Percentiles rank a stretch among this genome's conserved stretches.
Conservation (phyloP, 2,888 invertebrate genomes). For the Pedicia rivosa region DNA sequence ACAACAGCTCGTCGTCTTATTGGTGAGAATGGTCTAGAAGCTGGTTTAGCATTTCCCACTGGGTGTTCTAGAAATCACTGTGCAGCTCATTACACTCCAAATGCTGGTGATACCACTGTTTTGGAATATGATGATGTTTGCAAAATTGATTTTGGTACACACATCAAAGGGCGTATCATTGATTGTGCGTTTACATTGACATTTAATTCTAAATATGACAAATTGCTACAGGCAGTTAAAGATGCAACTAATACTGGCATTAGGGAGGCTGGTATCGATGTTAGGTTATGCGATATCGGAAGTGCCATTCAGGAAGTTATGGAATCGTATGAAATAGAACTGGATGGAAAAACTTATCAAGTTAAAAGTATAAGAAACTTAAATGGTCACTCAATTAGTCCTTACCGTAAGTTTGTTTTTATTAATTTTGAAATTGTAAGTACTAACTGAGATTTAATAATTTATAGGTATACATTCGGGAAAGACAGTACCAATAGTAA, state of each 20-base stretch:
- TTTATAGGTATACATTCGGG: constrained; percentile 73
- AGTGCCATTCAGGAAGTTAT: constrained; percentile 97
- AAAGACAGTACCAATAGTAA: constrained; percentile 98
- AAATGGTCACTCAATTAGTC: constrained; percentile 98
- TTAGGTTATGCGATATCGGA: constrained; percentile 90
- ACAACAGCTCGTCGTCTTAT: constrained; percentile 81
- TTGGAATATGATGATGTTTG: constrained; percentile 92
- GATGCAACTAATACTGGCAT: constrained; percentile 99
- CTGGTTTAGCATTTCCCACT: constrained; percentile 91
- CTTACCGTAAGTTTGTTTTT: constrained; percentile 58
- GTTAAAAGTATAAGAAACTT: constrained; percentile 96
- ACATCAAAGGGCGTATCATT: constrained; percentile 94
- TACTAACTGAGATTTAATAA: constrained; percentile 3
- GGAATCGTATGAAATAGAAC: constrained; percentile 97
- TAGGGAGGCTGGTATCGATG: constrained; percentile 88
- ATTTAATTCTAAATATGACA: constrained; percentile 93
- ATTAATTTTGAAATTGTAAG: background rate
- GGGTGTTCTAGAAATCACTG: constrained; percentile 98
- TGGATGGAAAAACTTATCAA: constrained; percentile 91
- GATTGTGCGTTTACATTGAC: constrained; percentile 97
- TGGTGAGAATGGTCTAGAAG: constrained; percentile 86
- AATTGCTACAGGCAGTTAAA: constrained; percentile 83
- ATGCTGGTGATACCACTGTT: constrained; percentile 93
- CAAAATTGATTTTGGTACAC: constrained; percentile 97
- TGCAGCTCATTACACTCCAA: constrained; percentile 99